Evolutionary conservation across 1,140 invertebrate species (phyloP), one percentile per base, ranked within the genome.

Genomic region (Bombus confusus): DNA sequence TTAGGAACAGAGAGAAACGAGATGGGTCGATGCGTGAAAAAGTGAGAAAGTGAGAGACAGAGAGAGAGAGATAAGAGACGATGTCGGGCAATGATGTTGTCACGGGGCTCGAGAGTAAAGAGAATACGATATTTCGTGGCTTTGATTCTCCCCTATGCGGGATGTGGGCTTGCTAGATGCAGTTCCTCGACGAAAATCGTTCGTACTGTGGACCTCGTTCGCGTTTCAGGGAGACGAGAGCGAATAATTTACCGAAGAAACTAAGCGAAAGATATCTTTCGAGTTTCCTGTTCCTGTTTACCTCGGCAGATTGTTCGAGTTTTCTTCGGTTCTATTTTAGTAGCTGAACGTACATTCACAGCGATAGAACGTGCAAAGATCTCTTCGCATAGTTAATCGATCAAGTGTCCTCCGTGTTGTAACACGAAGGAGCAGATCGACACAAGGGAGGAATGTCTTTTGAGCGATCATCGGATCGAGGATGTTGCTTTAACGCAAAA

Each of bases 121-220:
- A 75, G 12, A 73, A 59, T 81, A 80, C 73, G 64, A 73, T 52
- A 47, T 78, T 72, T 72, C 59, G 74, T 78, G 39, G 73, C 66
- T 47, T 79, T 52, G 66, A 41, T 76, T 88, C 28, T 25, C 15
- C 71, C 10, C 34, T 69, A 25, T 22, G 1, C 22, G 25, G 37
- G 41, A 64, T 34, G 3, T 10, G 66, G 39, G 18, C 28, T 62
- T 78, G 57, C 37, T 62, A 76, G 28, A 80, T 86, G 37, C 34
- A 59, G 52, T 78, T 85, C 64, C 37, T 79, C 18, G 22, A 69
- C 68, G 37, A 83, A 66, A 43, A 77, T 79, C 25, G 41, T 52
- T 34, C 37, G n/a, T 34, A 4, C 13, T 41, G 22, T 59, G 34
- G 52, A 3, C 9, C 2, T 57, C 25, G 76, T 79, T 79, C 82